Conservation (phyloP, 2,797 vertebrate species). For the Cirrhinus molitorella region DNA sequence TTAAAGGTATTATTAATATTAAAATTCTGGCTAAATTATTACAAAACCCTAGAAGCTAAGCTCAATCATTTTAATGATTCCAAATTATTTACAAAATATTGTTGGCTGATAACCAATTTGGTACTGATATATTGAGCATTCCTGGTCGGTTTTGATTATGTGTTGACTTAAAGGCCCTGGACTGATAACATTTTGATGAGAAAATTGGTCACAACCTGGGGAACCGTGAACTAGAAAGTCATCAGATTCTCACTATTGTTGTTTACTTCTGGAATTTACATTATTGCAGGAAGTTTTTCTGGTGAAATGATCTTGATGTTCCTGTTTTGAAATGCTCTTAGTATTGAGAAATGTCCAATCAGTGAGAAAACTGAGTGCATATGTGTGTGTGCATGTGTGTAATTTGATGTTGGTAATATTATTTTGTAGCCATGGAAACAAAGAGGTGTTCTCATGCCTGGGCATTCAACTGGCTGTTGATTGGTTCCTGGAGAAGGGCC, state of each 20-base stretch:
- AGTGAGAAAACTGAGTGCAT: conserved; percentile 13
- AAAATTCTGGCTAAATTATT: background rate
- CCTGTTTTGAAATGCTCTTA: conserved; percentile 23
- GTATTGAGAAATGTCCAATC: conserved; percentile 27
- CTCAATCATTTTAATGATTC: no score
- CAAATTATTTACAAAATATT: background rate
- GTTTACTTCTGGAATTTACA: conserved; percentile 19
- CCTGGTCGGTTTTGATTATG: background rate
- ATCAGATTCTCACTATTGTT: conserved; percentile 3
- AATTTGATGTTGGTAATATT: conserved; percentile 59
- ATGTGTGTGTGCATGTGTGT: conserved; percentile 44
- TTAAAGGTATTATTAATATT: background rate
- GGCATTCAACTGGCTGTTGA: conserved; percentile 97
- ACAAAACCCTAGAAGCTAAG: background rate
- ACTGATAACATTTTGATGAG: background rate
- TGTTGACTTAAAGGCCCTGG: background rate
- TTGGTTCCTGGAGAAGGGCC: conserved; percentile 97
- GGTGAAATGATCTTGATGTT: conserved; percentile 32
- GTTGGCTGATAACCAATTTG: background rate
- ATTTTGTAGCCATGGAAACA: conserved; percentile 94
- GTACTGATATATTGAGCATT: background rate
- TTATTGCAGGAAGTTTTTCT: conserved; percentile 30
- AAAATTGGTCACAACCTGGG: conserved; percentile 4
- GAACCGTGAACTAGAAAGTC: conserved; percentile 2
- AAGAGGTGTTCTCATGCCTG: conserved; percentile 98